Conservation (phyloP, 2,888 invertebrate species). For the Aphrophora alni region DNA sequence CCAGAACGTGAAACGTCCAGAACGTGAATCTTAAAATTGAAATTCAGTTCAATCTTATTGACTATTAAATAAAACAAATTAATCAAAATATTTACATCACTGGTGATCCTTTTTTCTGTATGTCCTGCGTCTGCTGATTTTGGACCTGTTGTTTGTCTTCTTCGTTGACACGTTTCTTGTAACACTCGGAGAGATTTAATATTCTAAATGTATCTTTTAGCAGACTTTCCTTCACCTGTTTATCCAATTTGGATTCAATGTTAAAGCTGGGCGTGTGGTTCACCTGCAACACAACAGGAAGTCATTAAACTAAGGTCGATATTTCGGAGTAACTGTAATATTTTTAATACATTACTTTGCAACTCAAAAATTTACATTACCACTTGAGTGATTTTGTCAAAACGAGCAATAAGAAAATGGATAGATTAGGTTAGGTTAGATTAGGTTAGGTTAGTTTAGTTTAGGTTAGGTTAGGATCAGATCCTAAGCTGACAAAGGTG, state of each 20-base stretch:
- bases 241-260: conserved; percentile 84
- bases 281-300: conserved; percentile 61
- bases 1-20: no score
- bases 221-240: conserved; percentile 83
- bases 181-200: conserved; percentile 77
- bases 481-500: no score
- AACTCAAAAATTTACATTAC: no score
- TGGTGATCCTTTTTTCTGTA: conserved; percentile 12
- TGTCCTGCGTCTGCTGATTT: conserved; percentile 68
- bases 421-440: no score
- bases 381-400: no score
- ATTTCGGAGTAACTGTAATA: no score
- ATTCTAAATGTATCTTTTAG: conserved; percentile 78
- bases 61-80: background rate
- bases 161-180: conserved; percentile 73
- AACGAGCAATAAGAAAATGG: no score
- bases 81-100: background rate
- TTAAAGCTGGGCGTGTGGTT: conserved; percentile 95
- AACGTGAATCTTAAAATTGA: no score
- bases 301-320: no score
- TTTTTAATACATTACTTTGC: no score
- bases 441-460: no score
- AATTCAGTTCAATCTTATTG: background rate
- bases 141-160: conserved; percentile 77
- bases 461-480: no score